Conservation (phyloP, 2,888 invertebrate genomes). For the Lumbricus terrestris region DNA sequence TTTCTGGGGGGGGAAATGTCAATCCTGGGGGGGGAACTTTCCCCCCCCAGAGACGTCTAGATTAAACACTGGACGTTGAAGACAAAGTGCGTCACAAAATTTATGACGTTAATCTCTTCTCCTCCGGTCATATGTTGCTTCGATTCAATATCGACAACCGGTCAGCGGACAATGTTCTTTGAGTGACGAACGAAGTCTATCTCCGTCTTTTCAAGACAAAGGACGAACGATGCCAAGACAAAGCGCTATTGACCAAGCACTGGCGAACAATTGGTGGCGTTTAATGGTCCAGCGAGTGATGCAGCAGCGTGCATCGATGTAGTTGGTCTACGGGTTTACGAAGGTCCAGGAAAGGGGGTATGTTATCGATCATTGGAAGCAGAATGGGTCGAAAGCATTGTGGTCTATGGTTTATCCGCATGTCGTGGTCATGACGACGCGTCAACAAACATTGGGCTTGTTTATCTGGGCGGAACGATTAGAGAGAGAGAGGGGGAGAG, state of each 20-base stretch:
- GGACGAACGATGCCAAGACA: not conserved
- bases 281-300: not conserved
- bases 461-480: not conserved
- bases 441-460: not conserved
- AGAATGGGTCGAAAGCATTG: not conserved
- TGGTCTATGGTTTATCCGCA: not conserved
- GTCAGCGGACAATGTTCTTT: no score
- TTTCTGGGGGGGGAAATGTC: no score
- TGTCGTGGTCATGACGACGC: not conserved
- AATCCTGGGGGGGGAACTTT: no score
- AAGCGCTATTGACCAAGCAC: not conserved
- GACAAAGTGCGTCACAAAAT: slow-evolving; percentile 3
- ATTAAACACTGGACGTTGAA: no score
- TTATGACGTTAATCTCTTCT: not conserved
- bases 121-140: not conserved
- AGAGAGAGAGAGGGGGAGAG: no score
- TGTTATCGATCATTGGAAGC: not conserved
- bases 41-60: no score
- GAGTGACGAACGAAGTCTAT: not conserved
- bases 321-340: no score
- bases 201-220: not conserved
- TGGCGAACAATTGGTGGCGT: not conserved
- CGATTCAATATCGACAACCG: not conserved
- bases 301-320: no score
- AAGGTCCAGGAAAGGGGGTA: no score